A percentile compares a stretch with the other conserved stretches of the same genome.
Conservation (phyloP, 2,113 vertebrate genomes). For the Micronycteris hirsuta region DNA sequence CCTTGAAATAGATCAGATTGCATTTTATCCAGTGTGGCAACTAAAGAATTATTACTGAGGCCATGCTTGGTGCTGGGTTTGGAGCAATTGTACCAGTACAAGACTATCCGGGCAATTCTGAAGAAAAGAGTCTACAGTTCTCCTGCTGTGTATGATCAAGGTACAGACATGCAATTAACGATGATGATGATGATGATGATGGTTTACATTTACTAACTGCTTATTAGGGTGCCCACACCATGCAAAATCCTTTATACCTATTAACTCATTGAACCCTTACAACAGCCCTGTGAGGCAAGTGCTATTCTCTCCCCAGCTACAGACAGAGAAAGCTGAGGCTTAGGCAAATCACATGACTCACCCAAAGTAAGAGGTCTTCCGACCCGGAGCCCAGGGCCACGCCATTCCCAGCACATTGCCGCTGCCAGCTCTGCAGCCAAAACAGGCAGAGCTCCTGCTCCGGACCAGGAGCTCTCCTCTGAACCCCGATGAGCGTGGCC, state of each 20-base stretch:
- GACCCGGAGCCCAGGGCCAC: neutral
- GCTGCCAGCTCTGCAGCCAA: neutral
- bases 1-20: neutral
- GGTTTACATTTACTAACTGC: neutral
- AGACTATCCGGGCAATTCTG: neutral
- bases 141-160: neutral
- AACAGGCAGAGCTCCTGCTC: neutral
- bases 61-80: neutral
- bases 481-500: too few relatives aligned
- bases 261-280: neutral
- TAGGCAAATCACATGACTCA: neutral
- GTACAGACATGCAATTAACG: neutral
- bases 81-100: rapidly evolving
- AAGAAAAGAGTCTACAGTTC: neutral
- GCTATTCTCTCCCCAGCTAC: neutral
- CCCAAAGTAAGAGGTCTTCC: neutral
- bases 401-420: neutral
- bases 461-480: neutral
- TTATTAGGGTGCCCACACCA: too few relatives aligned
- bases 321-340: neutral
- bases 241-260: neutral
- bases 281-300: neutral
- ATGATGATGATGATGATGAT: too few relatives aligned
- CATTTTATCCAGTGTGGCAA: neutral
- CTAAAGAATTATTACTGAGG: neutral